Evolutionary conservation across 2,888 invertebrate genomes (phyloP), one percentile per base, ranked within the genome.

Genomic region (Hermaeophaga mercurialis): DNA sequence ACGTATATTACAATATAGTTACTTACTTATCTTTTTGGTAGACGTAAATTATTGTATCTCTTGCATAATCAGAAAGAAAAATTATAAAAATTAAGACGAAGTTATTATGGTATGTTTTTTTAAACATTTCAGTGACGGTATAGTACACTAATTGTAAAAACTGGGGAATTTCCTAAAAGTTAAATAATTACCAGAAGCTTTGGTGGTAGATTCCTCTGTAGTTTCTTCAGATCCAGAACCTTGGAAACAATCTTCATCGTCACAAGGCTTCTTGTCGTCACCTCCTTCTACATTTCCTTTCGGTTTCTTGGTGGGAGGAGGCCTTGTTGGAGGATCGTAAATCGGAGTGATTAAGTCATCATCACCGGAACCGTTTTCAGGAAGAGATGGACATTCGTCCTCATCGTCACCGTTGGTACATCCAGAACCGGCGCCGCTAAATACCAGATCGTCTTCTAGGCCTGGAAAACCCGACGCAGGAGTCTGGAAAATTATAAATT

Each of bases 321-420:
- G 89, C 66, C 84, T 82, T 24, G 88, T 87, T 1, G 92, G 89
- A 1, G 92, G 91, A 9, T 93, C 89, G 75, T 93, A 94, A 1
- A 95, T 93, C 0, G 96, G 94, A 0, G 94, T 95, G 65, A 96
- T 94, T 53, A 96, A 84, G 74, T 95, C 95, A 74, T 96, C 95
- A 62, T 92, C 92, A 34, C 91, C 89, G 1, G 75, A 75, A 7
- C 90, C 91, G 1, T 88, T 85, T 67, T 92, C 91, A 26, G 90
- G 90, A 24, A 90, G 81, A 8, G 93, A 91, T 1, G 87, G 85
- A 73, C 95, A 95, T 65, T 94, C 94, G 70, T 94, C 95, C 75
- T 96, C 95, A 71, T 94, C 95, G 69, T 94, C 94, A 56, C 90
- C 90, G 36, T 91, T 85, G 38, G 91, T 85, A 71, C 95, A 95